These are phyloP conservation scores for Antitype chi DNA, from an alignment of 2,888 invertebrate species.

Conservation along the genomic window DNA sequence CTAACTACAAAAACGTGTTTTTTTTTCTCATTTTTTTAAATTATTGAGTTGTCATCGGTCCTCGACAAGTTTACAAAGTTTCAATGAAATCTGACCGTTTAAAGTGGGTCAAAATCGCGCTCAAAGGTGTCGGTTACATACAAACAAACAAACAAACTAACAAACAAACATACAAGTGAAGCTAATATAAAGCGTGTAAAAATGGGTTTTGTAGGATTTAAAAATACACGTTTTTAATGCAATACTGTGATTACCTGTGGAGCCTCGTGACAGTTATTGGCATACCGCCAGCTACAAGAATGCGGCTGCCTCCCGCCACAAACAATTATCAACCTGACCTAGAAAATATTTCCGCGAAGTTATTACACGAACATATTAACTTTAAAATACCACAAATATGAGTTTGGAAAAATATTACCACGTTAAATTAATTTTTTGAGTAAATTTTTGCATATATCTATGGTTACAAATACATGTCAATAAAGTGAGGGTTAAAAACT, in stretches of 20 bases:
- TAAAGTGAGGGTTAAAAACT: background rate
- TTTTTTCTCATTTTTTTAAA: too few relatives aligned
- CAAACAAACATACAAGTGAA: too few relatives aligned
- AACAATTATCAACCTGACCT: slow-evolving; percentile 35
- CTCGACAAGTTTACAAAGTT: too few relatives aligned
- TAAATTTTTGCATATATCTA: background rate
- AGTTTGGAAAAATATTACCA: background rate
- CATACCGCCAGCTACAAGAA: slow-evolving; percentile 15
- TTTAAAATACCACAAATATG: background rate
- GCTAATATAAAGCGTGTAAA: too few relatives aligned
- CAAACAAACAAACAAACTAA: too few relatives aligned
- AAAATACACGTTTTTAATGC: slow-evolving; percentile 1
- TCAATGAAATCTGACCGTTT: too few relatives aligned
- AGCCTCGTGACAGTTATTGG: slow-evolving; percentile 35
- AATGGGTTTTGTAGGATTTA: background rate
- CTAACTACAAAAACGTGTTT: too few relatives aligned
- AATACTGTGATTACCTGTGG: slow-evolving; percentile 31
- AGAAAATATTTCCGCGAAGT: slow-evolving; percentile 13
- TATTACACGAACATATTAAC: slow-evolving; percentile 11
- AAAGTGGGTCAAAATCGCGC: too few relatives aligned
- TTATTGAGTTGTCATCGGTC: too few relatives aligned
- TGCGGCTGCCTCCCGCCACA: slow-evolving; percentile 2
- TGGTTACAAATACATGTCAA: background rate
- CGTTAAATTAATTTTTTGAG: background rate
- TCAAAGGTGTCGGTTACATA: too few relatives aligned